Base-by-base conservation (phyloP, 2,797 vertebrate genomes). In the Hoplostethus atlanticus region DNA sequence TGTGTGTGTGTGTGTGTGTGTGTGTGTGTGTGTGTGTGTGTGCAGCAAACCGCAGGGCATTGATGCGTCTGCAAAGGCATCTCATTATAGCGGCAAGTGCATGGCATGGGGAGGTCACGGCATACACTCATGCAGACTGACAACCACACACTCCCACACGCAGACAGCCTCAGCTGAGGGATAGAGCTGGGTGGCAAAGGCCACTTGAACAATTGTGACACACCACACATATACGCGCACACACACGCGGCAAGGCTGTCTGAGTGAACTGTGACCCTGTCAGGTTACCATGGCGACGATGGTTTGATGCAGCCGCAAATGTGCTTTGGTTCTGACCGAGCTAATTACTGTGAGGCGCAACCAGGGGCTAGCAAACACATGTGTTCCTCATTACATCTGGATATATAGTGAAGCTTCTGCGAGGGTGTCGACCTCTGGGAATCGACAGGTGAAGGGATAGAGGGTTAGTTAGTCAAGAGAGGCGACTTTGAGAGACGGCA, bases 41-140 rank as follows among this genome's bases (percentile, higher is more conserved):
- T n/a, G 61, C 28, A 57, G n/a, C 17, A 7, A 40, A 11, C 54
- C 1, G 5, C 57, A 38, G 75, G 72, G 68, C 72, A 67, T 40
- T 25, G 44, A 58, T 52, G 59, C 1, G 44, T 50, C 64, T 69
- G 44, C 53, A 55, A 51, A 60, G 44, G 52, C 56, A 66, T 72
- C 60, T 77, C 9, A 52, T 85, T 87, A 74, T n/a, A 40, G 67
- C 34, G 62, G 55, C 50, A 62, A 59, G 48, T 0, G 8, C 4
- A 16, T 25, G 69, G 46, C 1, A 4, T 11, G 11, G 48, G 10
- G 12, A 57, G 61, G 69, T 55, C 12, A 5, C 16, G 0, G 16
- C 38, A 8, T 38, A 57, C n/a, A 10, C 40, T 40, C 48, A 6
- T 30, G 42, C 63, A 58, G 21, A 4, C 40, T 55, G 50, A 77